These are phyloP conservation scores for Eurytoma californica DNA, from an alignment of 2,888 invertebrate genomes.

Conservation along the genomic window DNA sequence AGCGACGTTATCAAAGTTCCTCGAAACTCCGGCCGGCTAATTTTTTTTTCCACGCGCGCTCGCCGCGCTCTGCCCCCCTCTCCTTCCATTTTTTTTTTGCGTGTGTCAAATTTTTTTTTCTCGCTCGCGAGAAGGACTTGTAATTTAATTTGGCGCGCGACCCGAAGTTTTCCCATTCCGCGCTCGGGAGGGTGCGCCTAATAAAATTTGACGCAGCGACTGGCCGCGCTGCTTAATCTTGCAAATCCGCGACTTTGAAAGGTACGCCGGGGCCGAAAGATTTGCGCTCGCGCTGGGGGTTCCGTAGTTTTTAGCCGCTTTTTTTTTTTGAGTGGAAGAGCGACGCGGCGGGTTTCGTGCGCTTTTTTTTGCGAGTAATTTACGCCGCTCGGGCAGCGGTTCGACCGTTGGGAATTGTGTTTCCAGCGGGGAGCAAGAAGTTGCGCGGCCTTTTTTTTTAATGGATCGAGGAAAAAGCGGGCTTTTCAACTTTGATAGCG, in stretches of 20 bases:
- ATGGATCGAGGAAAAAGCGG: slow-evolving; percentile 4
- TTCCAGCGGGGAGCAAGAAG: not conserved
- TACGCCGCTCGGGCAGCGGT: not conserved
- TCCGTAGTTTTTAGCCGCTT: not conserved
- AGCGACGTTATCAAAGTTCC: not conserved
- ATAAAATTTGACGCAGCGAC: slow-evolving; percentile 35
- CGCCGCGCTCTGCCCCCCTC: not conserved
- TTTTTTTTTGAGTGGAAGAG: not conserved
- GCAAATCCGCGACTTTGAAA: slow-evolving; percentile 26
- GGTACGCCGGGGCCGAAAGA: slow-evolving; percentile 4
- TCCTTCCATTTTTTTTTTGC: not conserved
- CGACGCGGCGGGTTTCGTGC: not conserved
- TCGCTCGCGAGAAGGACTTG: slow-evolving; percentile 6
- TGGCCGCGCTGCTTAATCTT: slow-evolving; percentile 15
- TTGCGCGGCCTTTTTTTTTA: slow-evolving; percentile 1
- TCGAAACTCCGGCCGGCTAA: not conserved
- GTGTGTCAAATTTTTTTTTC: not conserved
- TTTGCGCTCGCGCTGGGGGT: not conserved
- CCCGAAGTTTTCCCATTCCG: slow-evolving; percentile 37
- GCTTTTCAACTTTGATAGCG: slow-evolving; percentile 2
- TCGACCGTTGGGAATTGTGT: not conserved
- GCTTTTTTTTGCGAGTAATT: not conserved
- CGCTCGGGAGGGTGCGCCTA: slow-evolving; percentile 22
- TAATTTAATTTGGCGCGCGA: slow-evolving; percentile 32
- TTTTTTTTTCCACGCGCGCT: not conserved